phyloP scores from a whole-genome alignment of 1,140 invertebrate genomes.

The Telenomus remus region DNA sequence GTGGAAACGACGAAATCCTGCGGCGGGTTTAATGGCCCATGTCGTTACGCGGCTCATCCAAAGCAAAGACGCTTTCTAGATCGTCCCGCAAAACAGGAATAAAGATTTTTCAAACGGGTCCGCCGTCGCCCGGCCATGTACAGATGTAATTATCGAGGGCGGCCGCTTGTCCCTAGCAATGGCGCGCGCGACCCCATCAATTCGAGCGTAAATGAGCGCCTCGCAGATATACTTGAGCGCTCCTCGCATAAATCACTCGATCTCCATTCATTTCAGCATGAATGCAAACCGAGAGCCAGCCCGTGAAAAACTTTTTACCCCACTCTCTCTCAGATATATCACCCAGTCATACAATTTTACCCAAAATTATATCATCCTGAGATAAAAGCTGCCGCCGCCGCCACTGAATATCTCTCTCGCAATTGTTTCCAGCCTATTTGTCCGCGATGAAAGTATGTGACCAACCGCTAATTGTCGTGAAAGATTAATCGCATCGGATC shows the following conservation, averaged over 20 bases:
- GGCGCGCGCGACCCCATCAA: slow-evolving; percentile 36
- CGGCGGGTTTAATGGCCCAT: slow-evolving; percentile 55
- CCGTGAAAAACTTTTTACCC: slow-evolving; percentile 47
- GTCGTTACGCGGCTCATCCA: slow-evolving; percentile 47
- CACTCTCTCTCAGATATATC: slow-evolving; percentile 30
- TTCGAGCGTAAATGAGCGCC: slow-evolving; percentile 52
- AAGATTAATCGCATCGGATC: too few species aligned
- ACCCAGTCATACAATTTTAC: slow-evolving; percentile 31
- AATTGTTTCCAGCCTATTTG: slow-evolving; percentile 9
- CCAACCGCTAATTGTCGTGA: too few species aligned
- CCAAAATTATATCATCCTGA: slow-evolving; percentile 29
- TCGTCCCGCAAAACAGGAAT: slow-evolving; percentile 58
- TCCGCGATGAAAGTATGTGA: too few species aligned
- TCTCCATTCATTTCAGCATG: slow-evolving; percentile 50
- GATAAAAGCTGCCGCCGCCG: background rate
- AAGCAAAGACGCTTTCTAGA: slow-evolving; percentile 52
- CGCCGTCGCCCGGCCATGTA: slow-evolving; percentile 22
- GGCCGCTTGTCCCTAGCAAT: slow-evolving; percentile 49
- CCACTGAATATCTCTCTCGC: slow-evolving; percentile 7
- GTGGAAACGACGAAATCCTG: slow-evolving; percentile 43
- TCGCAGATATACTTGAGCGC: slow-evolving; percentile 44
- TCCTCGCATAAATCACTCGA: slow-evolving; percentile 48
- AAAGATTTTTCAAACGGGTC: slow-evolving; percentile 34
- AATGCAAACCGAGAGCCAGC: slow-evolving; percentile 33
- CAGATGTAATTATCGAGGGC: slow-evolving; percentile 51